Conservation (phyloP, 2,888 invertebrate species). For the Leucophora obtusa region DNA sequence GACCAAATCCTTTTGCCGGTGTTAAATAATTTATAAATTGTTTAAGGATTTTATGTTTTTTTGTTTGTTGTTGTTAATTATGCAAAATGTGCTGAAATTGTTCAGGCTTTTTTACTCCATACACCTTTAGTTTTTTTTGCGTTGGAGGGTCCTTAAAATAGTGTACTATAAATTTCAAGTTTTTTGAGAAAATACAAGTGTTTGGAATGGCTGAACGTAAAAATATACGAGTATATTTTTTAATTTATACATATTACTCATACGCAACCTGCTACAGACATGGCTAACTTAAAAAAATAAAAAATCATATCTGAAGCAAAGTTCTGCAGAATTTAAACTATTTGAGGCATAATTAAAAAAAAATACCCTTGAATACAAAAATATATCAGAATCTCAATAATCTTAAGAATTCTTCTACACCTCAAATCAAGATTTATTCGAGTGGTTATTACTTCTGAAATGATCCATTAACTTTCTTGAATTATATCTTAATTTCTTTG, state of each 20-base stretch:
- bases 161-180: background rate
- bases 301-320: no score
- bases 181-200: background rate
- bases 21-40: conserved; percentile 62
- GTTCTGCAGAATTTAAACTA: no score
- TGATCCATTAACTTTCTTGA: background rate
- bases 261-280: background rate
- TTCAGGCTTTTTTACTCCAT: background rate
- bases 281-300: no score
- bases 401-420: no score
- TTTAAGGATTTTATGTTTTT: conserved; percentile 47
- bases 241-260: background rate
- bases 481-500: background rate
- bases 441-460: no score
- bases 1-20: conserved; percentile 60
- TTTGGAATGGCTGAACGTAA: background rate
- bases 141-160: background rate
- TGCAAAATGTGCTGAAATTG: conserved; percentile 38
- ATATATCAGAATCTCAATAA: no score
- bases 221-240: background rate
- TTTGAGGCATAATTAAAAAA: no score
- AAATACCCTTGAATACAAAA: no score
- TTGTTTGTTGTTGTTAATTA: conserved; percentile 47
- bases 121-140: background rate
- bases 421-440: no score